phyloP scores from a whole-genome alignment of 2,888 invertebrate species.

The Maniola hyperantus region DNA sequence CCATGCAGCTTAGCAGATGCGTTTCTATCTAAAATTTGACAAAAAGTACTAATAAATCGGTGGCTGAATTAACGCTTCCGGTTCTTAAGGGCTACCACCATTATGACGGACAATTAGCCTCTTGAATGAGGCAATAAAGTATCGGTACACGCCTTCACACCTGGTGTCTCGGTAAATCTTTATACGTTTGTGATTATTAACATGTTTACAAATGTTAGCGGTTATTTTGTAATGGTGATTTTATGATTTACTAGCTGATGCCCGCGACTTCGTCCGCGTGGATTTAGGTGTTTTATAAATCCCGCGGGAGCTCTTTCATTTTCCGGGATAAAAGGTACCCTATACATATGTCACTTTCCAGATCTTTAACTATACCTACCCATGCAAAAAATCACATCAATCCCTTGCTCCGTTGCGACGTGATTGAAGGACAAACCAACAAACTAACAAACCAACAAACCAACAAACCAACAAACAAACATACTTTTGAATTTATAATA shows the following conservation, averaged over 20 bases:
- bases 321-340: too few relatives aligned
- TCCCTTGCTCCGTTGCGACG: too few relatives aligned
- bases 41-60: conserved; percentile 29
- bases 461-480: too few relatives aligned
- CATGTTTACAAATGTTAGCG: conserved; percentile 31
- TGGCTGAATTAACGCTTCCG: conserved; percentile 40
- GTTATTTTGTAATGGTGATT: conserved; percentile 24
- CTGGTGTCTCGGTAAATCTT: conserved; percentile 37
- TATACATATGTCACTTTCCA: too few relatives aligned
- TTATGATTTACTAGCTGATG: conserved; percentile 1
- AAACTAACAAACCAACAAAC: too few relatives aligned
- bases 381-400: too few relatives aligned
- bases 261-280: too few relatives aligned
- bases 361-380: too few relatives aligned
- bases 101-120: conserved; percentile 26
- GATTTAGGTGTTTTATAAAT: too few relatives aligned
- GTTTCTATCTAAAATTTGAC: conserved; percentile 19
- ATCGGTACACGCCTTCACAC: conserved; percentile 42
- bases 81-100: conserved; percentile 38
- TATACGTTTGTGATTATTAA: conserved; percentile 26
- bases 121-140: conserved; percentile 32
- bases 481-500: too few relatives aligned
- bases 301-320: too few relatives aligned
- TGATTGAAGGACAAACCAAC: too few relatives aligned
- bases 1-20: conserved; percentile 31